Evolutionary conservation across 2,888 invertebrate genomes (phyloP).

Genomic region (Cephus sareptanus): DNA sequence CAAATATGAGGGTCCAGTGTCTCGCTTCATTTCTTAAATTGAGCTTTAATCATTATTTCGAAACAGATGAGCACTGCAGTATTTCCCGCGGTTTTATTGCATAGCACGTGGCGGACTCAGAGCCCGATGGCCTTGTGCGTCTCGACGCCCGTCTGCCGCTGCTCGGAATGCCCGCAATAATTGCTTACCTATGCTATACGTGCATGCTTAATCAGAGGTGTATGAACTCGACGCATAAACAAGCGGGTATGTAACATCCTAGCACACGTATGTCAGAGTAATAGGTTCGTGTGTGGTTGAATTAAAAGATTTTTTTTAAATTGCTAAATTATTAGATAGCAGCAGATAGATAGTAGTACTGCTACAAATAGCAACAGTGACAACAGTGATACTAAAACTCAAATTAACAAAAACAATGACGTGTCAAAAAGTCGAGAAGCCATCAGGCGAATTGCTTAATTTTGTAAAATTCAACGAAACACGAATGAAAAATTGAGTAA

Average conservation of each 20-base stretch:
- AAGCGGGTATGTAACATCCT: neutral
- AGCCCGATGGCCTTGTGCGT: constrained; percentile 27
- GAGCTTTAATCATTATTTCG: neutral
- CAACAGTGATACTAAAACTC: no score
- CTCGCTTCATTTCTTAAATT: neutral
- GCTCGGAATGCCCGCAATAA: constrained; percentile 34
- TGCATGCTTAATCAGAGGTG: constrained; percentile 41
- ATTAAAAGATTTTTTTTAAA: neutral
- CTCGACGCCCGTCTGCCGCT: constrained; percentile 24
- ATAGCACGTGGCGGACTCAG: constrained; percentile 1
- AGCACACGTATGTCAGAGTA: neutral
- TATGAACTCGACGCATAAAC: constrained; percentile 31
- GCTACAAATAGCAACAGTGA: neutral
- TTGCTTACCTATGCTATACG: constrained; percentile 36
- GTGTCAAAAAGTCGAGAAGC: neutral
- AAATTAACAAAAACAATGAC: neutral
- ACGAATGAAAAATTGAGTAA: neutral
- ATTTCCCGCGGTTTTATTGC: constrained; percentile 6
- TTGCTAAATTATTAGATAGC: neutral
- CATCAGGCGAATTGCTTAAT: neutral
- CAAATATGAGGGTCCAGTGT: neutral
- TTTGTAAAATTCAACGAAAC: neutral
- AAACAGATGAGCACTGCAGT: neutral
- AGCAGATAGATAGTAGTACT: neutral
- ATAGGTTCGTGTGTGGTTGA: neutral